phyloP scores from a whole-genome alignment of 2,888 invertebrate genomes.

The Abrostola tripartita region DNA sequence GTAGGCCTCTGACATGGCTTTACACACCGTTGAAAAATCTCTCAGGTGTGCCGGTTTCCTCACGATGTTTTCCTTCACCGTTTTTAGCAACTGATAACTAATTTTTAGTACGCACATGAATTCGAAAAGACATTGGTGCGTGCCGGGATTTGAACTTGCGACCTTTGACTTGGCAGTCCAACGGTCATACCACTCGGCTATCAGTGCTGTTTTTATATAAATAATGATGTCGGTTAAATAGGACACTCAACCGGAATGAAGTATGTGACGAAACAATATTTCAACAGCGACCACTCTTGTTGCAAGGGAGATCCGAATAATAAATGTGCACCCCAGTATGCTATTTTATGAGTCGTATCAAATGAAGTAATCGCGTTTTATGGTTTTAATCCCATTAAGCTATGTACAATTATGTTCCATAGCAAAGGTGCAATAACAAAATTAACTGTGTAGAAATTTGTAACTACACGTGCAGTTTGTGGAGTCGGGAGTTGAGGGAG shows the following conservation, averaged over 20 bases:
- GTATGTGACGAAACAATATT: constrained; percentile 14
- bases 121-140: too few relatives aligned
- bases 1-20: too few relatives aligned
- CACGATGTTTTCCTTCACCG: too few relatives aligned
- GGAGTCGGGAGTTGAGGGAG: constrained; percentile 46
- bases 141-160: too few relatives aligned
- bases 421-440: constrained; percentile 68
- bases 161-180: too few relatives aligned
- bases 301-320: constrained; percentile 41
- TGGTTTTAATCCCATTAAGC: constrained; percentile 64
- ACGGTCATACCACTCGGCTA: too few relatives aligned
- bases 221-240: background rate
- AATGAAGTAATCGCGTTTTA: constrained; percentile 62
- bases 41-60: too few relatives aligned
- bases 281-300: constrained; percentile 33
- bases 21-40: too few relatives aligned
- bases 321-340: constrained; percentile 26
- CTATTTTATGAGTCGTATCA: constrained; percentile 58
- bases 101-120: too few relatives aligned
- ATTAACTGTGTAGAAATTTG: constrained; percentile 72
- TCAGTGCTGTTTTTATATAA: too few relatives aligned
- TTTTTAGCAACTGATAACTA: too few relatives aligned
- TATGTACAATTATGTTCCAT: constrained; percentile 63
- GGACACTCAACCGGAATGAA: constrained; percentile 10
- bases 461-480: constrained; percentile 69